These are phyloP conservation scores for Synergus laeviventris DNA, from an alignment of 2,888 invertebrate species.

Conservation along the genomic window DNA sequence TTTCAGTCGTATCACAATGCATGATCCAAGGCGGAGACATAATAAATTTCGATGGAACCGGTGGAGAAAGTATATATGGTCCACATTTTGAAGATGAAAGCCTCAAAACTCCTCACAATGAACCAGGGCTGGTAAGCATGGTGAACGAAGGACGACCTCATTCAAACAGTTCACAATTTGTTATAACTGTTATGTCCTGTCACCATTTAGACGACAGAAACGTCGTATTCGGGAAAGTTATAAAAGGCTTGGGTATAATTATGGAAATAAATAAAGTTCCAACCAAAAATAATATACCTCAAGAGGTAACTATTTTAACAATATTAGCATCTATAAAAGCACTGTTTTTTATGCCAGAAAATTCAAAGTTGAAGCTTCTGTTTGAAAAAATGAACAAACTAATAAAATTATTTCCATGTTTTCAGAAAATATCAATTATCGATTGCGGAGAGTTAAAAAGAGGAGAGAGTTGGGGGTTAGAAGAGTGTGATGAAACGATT, in stretches of 20 bases:
- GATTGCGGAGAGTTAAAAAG: conserved; percentile 85
- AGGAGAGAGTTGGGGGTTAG: conserved; percentile 81
- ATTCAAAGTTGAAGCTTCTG: neutral
- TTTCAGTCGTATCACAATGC: conserved; percentile 88
- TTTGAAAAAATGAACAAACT: neutral
- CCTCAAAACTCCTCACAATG: conserved; percentile 82
- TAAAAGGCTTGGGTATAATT: conserved; percentile 85
- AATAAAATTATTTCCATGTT: conserved; percentile 40
- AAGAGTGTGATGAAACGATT: conserved; percentile 83
- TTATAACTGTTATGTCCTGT: conserved; percentile 88
- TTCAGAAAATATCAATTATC: conserved; percentile 63
- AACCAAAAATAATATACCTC: conserved; percentile 79
- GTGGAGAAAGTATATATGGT: conserved; percentile 97
- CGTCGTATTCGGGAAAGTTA: conserved; percentile 89
- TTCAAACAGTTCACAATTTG: conserved; percentile 97
- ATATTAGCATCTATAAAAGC: neutral
- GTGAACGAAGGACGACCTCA: conserved; percentile 87
- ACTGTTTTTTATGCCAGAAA: neutral
- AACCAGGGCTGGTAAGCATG: conserved; percentile 85
- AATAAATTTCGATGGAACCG: conserved; percentile 87
- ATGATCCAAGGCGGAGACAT: conserved; percentile 93
- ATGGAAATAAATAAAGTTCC: conserved; percentile 83
- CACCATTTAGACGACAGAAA: conserved; percentile 88
- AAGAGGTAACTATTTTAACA: conserved; percentile 77
- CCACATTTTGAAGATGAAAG: conserved; percentile 93